phyloP scores from a whole-genome alignment of 2,888 invertebrate species.

The Aleiodes leptofemur region DNA sequence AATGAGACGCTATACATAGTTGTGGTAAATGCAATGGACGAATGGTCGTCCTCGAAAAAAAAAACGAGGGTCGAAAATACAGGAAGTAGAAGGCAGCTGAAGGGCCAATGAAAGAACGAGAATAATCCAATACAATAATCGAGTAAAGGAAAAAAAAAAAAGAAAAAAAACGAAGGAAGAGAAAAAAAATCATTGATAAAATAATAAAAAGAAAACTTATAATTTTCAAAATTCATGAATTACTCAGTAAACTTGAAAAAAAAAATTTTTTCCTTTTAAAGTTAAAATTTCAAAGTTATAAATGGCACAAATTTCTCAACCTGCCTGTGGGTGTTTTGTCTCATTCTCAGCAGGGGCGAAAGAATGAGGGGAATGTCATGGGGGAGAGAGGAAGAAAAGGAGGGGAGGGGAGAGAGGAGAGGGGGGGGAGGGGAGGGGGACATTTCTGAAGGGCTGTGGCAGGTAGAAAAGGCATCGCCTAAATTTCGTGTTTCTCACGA shows the following conservation, averaged over 20 bases:
- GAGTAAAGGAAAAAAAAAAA: too few relatives aligned
- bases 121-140: too few relatives aligned
- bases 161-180: too few relatives aligned
- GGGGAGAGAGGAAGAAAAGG: neutral
- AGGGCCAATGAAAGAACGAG: neutral
- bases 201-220: too few relatives aligned
- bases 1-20: neutral
- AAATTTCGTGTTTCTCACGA: neutral
- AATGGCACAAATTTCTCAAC: neutral
- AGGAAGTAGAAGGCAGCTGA: neutral
- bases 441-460: neutral
- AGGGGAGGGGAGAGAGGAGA: too few relatives aligned
- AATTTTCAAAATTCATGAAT: too few relatives aligned
- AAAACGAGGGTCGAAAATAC: conserved; percentile 6
- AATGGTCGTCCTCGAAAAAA: conserved; percentile 2
- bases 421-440: neutral
- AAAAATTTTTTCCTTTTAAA: neutral
- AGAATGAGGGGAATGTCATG: neutral
- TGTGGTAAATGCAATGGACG: neutral
- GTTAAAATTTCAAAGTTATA: neutral
- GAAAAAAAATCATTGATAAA: too few relatives aligned
- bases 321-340: neutral
- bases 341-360: too few relatives aligned
- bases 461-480: neutral
- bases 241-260: neutral